Conservation (phyloP, 1,140 invertebrate genomes). For the Riptortus pedestris region DNA sequence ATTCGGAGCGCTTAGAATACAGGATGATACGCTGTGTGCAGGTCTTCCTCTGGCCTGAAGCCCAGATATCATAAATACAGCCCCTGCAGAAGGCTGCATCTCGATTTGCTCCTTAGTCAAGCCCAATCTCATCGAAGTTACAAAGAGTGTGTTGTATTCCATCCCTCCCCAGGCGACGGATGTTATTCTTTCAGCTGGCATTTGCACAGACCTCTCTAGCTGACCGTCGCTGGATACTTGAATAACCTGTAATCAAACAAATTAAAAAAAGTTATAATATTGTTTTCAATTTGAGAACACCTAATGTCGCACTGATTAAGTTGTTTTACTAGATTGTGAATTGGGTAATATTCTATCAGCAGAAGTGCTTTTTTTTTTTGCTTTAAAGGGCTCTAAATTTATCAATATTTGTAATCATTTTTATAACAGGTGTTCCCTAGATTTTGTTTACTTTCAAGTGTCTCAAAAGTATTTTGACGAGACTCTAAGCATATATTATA, state of each 20-base stretch:
- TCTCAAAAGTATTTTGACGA: too few relatives aligned
- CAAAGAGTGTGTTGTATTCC: constrained; percentile 42
- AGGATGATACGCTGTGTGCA: neutral
- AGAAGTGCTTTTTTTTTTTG: too few relatives aligned
- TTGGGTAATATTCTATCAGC: neutral
- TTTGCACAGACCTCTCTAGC: constrained; percentile 35
- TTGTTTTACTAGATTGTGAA: neutral
- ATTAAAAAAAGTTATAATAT: neutral
- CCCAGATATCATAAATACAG: constrained; percentile 57
- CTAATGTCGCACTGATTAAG: too few relatives aligned
- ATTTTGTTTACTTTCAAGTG: too few relatives aligned
- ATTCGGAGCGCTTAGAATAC: too few relatives aligned
- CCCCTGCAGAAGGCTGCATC: constrained; percentile 51
- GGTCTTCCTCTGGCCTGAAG: constrained; percentile 48
- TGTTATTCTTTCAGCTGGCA: constrained; percentile 41
- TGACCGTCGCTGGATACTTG: constrained; percentile 36
- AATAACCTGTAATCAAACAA: constrained; percentile 35
- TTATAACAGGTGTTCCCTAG: too few relatives aligned
- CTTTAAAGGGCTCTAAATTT: too few relatives aligned
- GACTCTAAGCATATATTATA: too few relatives aligned
- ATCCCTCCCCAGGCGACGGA: constrained; percentile 50
- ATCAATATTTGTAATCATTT: too few relatives aligned
- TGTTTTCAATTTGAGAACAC: neutral
- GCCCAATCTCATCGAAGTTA: constrained; percentile 40
- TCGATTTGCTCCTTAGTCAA: constrained; percentile 44